Conservation (phyloP, 2,888 invertebrate genomes). For the Caenorhabditis plicata region DNA sequence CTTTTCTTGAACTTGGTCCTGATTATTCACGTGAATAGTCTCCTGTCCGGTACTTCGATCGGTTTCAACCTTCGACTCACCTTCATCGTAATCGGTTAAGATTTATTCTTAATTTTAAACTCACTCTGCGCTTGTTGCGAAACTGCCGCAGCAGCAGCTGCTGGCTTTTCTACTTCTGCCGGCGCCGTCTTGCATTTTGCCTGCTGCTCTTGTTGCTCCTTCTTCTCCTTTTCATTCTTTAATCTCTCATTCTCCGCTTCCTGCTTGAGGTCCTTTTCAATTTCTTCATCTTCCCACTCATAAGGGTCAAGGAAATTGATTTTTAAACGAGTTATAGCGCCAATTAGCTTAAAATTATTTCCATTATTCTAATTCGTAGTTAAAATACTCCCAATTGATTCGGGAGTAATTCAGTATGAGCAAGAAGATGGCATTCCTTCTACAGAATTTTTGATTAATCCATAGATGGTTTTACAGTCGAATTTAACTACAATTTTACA, state of each 20-base stretch:
- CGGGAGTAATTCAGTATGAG: background rate
- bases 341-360: constrained; percentile 14
- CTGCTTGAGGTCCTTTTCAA: constrained; percentile 14
- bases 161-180: background rate
- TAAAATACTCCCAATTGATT: no score
- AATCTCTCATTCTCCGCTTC: constrained; percentile 14
- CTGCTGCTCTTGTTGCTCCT: constrained; percentile 1
- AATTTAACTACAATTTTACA: no score
- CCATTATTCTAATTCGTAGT: background rate
- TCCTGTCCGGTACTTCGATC: no score
- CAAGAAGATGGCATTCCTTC: no score
- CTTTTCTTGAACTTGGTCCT: no score
- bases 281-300: constrained; percentile 37
- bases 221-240: constrained; percentile 1
- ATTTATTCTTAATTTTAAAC: constrained; percentile 9
- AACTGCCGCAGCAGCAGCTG: background rate
- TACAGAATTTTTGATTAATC: no score
- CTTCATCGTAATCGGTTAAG: background rate
- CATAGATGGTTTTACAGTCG: no score
- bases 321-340: constrained; percentile 15
- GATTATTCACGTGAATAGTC: no score
- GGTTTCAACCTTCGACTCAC: constrained; percentile 1
- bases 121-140: constrained; percentile 10
- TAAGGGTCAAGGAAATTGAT: constrained; percentile 35
- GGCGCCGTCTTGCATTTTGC: background rate